Conservation (phyloP, 1,140 invertebrate species). For the Hyles euphorbiae region DNA sequence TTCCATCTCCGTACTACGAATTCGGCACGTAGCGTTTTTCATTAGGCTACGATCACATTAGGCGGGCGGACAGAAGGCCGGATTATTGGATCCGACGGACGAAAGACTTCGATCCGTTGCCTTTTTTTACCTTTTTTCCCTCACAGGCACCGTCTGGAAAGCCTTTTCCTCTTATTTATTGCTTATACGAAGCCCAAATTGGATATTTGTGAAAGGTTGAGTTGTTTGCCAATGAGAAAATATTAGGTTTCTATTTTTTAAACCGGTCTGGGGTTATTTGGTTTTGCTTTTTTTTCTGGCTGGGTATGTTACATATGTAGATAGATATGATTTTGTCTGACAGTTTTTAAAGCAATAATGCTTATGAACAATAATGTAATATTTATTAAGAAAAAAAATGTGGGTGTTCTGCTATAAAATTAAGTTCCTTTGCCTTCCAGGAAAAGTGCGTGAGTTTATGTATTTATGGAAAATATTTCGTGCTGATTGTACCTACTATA, state of each 20-base stretch:
- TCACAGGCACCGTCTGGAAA: conserved; percentile 60
- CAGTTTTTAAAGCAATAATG: no score
- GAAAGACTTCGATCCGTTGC: conserved; percentile 69
- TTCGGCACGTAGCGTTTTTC: conserved; percentile 54
- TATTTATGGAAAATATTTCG: no score
- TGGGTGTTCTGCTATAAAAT: no score
- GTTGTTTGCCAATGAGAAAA: conserved; percentile 56
- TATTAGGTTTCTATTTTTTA: conserved; percentile 41
- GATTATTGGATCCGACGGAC: conserved; percentile 73
- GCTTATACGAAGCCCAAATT: conserved; percentile 71
- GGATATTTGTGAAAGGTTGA: conserved; percentile 70
- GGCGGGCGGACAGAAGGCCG: conserved; percentile 67
- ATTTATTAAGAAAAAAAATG: no score
- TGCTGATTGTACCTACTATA: no score
- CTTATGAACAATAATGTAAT: no score
- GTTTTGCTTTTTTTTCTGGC: conserved; percentile 1
- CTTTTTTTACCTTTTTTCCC: conserved; percentile 54
- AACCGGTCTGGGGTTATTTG: conserved; percentile 1
- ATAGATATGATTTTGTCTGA: background rate
- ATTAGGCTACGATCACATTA: conserved; percentile 73
- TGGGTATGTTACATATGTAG: background rate
- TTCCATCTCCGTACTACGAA: conserved; percentile 29
- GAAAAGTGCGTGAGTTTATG: no score
- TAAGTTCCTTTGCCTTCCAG: no score
- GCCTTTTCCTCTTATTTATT: conserved; percentile 74